These are phyloP conservation scores for Numida meleagris DNA, from an alignment of 2,113 vertebrate genomes.

Conservation along the genomic window DNA sequence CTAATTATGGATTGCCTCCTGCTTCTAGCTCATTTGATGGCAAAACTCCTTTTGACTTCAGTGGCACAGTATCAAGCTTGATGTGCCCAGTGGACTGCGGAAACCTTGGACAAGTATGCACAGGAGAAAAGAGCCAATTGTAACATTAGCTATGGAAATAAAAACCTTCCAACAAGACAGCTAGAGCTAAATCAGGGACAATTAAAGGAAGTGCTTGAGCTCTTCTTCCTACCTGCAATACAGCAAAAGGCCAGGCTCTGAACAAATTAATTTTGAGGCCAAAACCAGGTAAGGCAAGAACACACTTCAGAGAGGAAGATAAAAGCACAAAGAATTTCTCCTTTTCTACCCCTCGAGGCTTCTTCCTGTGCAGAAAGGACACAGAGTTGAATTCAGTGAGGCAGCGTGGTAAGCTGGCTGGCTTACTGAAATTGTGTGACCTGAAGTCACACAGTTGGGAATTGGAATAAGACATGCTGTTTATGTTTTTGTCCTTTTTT, in stretches of 20 bases:
- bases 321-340: background rate
- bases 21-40: background rate
- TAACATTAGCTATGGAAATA: background rate
- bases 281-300: background rate
- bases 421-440: background rate
- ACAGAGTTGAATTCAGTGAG: background rate
- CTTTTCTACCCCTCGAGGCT: background rate
- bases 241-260: background rate
- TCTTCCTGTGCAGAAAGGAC: background rate
- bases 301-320: background rate
- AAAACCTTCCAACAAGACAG: background rate
- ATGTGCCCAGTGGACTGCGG: background rate
- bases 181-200: background rate
- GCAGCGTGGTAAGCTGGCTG: background rate
- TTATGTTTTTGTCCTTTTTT: background rate
- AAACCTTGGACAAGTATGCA: background rate
- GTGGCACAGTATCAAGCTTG: background rate
- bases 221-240: background rate
- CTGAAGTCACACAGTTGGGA: background rate
- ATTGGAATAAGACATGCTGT: background rate
- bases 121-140: background rate
- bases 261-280: background rate
- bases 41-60: conserved; percentile 16
- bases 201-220: background rate
- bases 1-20: conserved; percentile 34